These are phyloP conservation scores for Macroteleia sp. DNA, from an alignment of 2,888 invertebrate genomes.

Conservation along the genomic window DNA sequence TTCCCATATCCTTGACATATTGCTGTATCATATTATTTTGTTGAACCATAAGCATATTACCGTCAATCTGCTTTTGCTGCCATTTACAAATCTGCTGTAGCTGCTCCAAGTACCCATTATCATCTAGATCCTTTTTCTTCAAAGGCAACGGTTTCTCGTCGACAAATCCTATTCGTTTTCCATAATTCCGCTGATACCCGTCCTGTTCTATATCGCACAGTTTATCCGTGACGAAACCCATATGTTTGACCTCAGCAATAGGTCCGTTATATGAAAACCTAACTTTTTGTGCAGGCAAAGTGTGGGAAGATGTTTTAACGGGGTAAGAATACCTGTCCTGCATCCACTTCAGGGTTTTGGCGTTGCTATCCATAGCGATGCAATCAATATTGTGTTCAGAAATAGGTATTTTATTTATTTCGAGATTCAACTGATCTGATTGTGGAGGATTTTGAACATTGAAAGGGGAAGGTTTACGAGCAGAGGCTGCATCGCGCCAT, in stretches of 20 bases:
- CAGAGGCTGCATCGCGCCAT: conserved; percentile 73
- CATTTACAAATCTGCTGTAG: conserved; percentile 65
- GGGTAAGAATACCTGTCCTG: conserved; percentile 74
- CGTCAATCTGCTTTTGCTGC: conserved; percentile 64
- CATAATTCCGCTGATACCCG: conserved; percentile 39
- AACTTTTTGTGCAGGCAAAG: conserved; percentile 15
- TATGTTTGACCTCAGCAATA: conserved; percentile 45
- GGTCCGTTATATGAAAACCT: conserved; percentile 60
- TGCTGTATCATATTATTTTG: conserved; percentile 76
- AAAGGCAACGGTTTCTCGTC: conserved; percentile 30
- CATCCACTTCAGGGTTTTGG: conserved; percentile 74
- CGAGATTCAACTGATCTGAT: neutral
- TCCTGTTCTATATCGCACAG: conserved; percentile 14
- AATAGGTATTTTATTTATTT: neutral
- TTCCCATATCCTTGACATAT: conserved; percentile 72
- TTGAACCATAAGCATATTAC: conserved; percentile 67
- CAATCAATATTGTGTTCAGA: too few species aligned
- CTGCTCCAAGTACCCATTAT: conserved; percentile 66
- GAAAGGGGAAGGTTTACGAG: conserved; percentile 23
- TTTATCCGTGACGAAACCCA: conserved; percentile 52
- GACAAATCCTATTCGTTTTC: conserved; percentile 61
- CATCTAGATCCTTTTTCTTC: conserved; percentile 44
- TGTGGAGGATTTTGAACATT: neutral
- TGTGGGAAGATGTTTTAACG: conserved; percentile 16
- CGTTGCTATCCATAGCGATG: conserved; percentile 61